Conservation (phyloP, 2,888 invertebrate genomes). For the Drosophila villosipedis region DNA sequence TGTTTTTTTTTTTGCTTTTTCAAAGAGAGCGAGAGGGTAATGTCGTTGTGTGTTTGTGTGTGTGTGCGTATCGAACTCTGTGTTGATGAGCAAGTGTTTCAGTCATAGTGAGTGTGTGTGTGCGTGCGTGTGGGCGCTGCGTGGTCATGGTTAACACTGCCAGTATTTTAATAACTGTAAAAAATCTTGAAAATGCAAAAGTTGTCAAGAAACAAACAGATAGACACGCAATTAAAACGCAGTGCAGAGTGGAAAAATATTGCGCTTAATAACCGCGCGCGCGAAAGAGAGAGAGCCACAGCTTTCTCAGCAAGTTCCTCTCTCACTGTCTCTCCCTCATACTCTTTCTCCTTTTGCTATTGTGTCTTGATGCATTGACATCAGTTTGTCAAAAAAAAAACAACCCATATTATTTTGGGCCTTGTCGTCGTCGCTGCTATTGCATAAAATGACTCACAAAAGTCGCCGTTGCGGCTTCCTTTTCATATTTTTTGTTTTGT, state of each 20-base stretch:
- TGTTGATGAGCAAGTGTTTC: constrained; percentile 29
- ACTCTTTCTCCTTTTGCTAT: constrained; percentile 10
- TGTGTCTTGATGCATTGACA: constrained; percentile 46
- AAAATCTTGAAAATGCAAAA: constrained; percentile 70
- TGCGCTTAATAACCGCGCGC: constrained; percentile 21
- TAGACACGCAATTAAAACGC: constrained; percentile 61
- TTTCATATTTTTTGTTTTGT: constrained; percentile 55
- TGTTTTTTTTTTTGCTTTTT: constrained; percentile 32
- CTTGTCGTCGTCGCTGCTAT: constrained; percentile 32
- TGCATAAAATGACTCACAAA: constrained; percentile 77
- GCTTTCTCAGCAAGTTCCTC: constrained; percentile 12
- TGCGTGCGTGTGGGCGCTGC: constrained; percentile 51
- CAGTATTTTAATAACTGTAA: constrained; percentile 60
- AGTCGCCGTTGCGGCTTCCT: constrained; percentile 48
- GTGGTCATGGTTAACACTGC: constrained; percentile 64
- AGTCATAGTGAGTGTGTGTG: constrained; percentile 16
- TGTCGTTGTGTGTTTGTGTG: constrained; percentile 9
- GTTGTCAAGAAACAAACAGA: constrained; percentile 50
- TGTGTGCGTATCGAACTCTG: constrained; percentile 45
- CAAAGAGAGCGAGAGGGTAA: constrained; percentile 64
- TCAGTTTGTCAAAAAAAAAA: constrained; percentile 56
- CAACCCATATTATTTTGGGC: constrained; percentile 52
- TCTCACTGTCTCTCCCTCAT: constrained; percentile 13
- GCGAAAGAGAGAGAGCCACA: background rate
- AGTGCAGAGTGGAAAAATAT: constrained; percentile 52